Base-by-base conservation (phyloP, 2,888 invertebrate genomes). In the Ennomos fuscantarius region DNA sequence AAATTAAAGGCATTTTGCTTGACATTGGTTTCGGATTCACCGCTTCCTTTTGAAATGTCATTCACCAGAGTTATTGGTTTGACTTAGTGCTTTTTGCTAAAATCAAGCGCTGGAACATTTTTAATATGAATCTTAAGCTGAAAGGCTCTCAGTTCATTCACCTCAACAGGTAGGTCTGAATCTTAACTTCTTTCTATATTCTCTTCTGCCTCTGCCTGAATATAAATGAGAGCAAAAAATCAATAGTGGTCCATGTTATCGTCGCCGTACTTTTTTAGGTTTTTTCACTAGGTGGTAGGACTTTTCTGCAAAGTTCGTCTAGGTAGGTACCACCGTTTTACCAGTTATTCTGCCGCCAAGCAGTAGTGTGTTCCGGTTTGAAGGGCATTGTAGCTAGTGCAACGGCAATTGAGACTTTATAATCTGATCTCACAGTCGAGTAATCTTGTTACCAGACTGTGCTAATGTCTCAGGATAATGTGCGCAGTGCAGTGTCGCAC, bases 21-120 rank as follows among this genome's bases (percentile, higher is more conserved):
- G 8, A 47, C 51, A 57, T 57, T 51, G 56, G 33, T 50, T 56
- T 56, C 36, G 50, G 36, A 41, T 36, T 44, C 32, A 15, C 15
- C 15, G 34, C 35, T 45, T 11, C 15, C 32, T 40, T 51, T 45
- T 50, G 12, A 37, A 42, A 35, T 51, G 42, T 51, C 56, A 47
- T 35, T 39, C 42, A 11, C 13, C 32, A 43, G 37, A 15, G 9
- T 37, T 39, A 42, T 48, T 39, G 9, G 11, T n/a, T 39, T 54
- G 1, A 2, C 34, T 34, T 41, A 12, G 32, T 36, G n/a, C 39
- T 32, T 15, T 36, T n/a, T 24, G 36, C 24, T 9, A 45, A 8
- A 34, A 44, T 12, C 8, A 31, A 8, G 12, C 9, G 33, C n/a
- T 10, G 9, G 37, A 39, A 45, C 24, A 24, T 36, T 50, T 45